These are phyloP conservation scores for Bombus breviceps DNA, from an alignment of 1,140 invertebrate genomes.

Conservation along the genomic window DNA sequence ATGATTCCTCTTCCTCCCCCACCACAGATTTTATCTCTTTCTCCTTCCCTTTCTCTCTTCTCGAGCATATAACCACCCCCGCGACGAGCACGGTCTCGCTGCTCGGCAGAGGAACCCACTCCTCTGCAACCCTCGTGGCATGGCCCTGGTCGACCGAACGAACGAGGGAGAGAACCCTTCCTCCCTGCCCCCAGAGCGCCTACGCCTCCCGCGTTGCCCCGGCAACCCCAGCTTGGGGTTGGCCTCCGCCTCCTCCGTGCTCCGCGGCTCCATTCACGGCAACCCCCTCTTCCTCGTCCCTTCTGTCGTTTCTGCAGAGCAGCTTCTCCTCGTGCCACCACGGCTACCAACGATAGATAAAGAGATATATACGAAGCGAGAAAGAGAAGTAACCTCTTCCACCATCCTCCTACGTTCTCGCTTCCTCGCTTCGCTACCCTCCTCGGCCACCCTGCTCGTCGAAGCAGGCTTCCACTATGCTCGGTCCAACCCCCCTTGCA, in stretches of 20 bases:
- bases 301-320: conserved; percentile 30
- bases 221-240: conserved; percentile 81
- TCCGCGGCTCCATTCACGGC: conserved; percentile 77
- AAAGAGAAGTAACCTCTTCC: conserved; percentile 8
- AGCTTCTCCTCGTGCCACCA: conserved; percentile 55
- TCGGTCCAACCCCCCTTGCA: conserved; percentile 25
- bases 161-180: conserved; percentile 68
- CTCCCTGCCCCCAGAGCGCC: conserved; percentile 72
- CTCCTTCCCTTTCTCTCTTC: not conserved
- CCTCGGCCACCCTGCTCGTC: conserved; percentile 5
- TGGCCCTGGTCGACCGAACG: conserved; percentile 70
- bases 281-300: conserved; percentile 58
- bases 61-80: conserved; percentile 20
- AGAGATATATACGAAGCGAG: not conserved
- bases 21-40: not conserved
- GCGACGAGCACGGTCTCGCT: conserved; percentile 36
- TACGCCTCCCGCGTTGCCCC: conserved; percentile 81
- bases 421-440: conserved; percentile 37
- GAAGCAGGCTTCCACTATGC: conserved; percentile 3
- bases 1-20: conserved; percentile 5
- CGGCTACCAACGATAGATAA: not conserved
- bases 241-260: conserved; percentile 78
- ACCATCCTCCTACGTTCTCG: conserved; percentile 15
- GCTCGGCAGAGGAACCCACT: conserved; percentile 47
- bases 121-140: conserved; percentile 58